Base-by-base conservation (phyloP, 2,888 invertebrate genomes). In the Dastarcus helophoroides region DNA sequence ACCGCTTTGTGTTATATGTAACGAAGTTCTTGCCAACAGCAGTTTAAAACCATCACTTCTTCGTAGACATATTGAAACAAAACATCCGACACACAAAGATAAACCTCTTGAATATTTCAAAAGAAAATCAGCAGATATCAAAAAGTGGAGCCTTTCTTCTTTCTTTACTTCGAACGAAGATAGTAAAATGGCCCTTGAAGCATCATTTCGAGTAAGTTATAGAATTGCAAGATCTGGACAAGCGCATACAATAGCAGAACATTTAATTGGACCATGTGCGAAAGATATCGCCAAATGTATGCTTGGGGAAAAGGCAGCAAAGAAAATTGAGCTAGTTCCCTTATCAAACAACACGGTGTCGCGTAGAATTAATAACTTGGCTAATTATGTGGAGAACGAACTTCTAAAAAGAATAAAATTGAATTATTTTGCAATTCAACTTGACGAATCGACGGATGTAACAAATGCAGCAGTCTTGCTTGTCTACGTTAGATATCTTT, bases 281-380 rank as follows among this genome's bases (percentile, higher is more conserved):
- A 14, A 32, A 48, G 36, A 43, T 46, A 27, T 38, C 35, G 22
- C 48, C 47, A 39, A 42, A 36, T 29, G 50, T 46, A 50, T 46
- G 44, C 42, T 39, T 27, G 50, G 39, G 33, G 54, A 39, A 48
- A 52, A 44, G 45, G 36, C 40, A 42, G 47, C 47, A 41, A 42
- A 51, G 44, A 40, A 46, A 41, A 37, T 50, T 43, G 43, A 42
- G 38, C 43, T 39, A 37, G 40, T 49, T 16, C 48, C 47, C 37
- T 43, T 51, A 36, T 51, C 50, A 40, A 50, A 52, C 40, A 44
- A 48, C 46, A 51, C 48, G 39, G 44, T 47, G 39, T 43, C 46
- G 38, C 43, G 48, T 19, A 44, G 48, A 47, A 48, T 50, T 34
- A 39, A 40, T 39, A 46, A 48, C 46, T 44, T 53, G 38, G 46